Evolutionary conservation across 2,888 invertebrate species (phyloP).

Genomic region (Rotaria magnacalcarata): DNA sequence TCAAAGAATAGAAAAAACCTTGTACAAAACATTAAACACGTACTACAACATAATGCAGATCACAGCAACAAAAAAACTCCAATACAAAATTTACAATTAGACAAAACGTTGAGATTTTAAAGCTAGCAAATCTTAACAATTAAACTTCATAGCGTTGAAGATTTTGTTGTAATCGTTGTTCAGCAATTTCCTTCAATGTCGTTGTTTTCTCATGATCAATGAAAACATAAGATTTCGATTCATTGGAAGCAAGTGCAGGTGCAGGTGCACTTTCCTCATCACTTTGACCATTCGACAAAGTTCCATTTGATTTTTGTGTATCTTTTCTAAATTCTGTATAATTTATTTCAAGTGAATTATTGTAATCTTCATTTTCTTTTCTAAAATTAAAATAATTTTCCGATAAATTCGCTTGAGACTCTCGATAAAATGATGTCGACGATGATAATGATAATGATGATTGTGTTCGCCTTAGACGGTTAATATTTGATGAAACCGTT

Average conservation of each 20-base stretch:
- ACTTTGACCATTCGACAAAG: neutral
- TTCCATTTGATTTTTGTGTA: neutral
- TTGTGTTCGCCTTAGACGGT: neutral
- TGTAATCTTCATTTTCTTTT: neutral
- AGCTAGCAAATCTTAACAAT: neutral
- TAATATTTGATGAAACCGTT: neutral
- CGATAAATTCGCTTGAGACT: slow-evolving; percentile 12
- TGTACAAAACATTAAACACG: too few relatives aligned
- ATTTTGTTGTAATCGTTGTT: slow-evolving; percentile 9
- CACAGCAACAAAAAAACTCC: too few relatives aligned
- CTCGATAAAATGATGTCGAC: neutral
- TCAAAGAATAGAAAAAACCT: too few relatives aligned
- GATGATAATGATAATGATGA: slow-evolving; percentile 12
- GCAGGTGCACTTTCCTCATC: neutral
- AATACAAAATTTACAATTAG: neutral
- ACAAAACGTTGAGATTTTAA: too few relatives aligned
- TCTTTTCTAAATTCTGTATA: neutral
- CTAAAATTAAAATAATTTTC: neutral
- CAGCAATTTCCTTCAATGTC: neutral
- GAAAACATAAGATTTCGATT: neutral
- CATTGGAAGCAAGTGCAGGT: neutral
- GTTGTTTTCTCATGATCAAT: slow-evolving; percentile 29
- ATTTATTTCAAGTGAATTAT: neutral
- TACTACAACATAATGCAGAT: too few relatives aligned
- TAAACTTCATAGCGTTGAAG: neutral